A percentile compares a stretch with the other conserved stretches of the same genome.
These are phyloP conservation scores for Ditylenchus dipsaci DNA, from an alignment of 1,140 invertebrate genomes.

Conservation along the genomic window DNA sequence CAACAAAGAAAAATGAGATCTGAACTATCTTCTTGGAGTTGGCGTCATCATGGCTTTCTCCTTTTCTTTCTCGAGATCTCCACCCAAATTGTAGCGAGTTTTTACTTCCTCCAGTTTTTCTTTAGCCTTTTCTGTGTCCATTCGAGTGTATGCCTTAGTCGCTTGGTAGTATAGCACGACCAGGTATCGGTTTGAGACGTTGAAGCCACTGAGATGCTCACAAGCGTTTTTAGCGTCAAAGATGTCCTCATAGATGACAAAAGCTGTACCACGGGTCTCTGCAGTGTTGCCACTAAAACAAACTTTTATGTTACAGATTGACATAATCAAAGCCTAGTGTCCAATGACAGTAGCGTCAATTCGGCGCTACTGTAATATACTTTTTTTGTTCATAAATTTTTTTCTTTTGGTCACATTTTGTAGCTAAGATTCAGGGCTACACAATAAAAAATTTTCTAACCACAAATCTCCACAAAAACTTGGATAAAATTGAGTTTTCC, in stretches of 20 bases:
- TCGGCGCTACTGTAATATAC: no score
- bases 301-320: neutral
- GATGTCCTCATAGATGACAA: constrained; percentile 99
- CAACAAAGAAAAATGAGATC: constrained; percentile 14
- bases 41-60: constrained; percentile 45
- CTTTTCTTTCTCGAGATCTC: constrained; percentile 57
- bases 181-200: constrained; percentile 91
- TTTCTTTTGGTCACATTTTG: no score
- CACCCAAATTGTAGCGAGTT: constrained; percentile 77
- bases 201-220: constrained; percentile 96
- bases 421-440: no score
- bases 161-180: constrained; percentile 91
- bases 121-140: constrained; percentile 92
- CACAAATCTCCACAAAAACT: no score
- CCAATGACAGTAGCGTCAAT: no score
- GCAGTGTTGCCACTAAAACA: constrained; percentile 84
- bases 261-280: constrained; percentile 94
- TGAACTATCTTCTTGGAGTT: constrained; percentile 8
- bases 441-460: no score
- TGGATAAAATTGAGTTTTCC: no score
- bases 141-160: constrained; percentile 79
- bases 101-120: constrained; percentile 94
- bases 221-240: constrained; percentile 97
- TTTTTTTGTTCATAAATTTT: no score
- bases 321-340: neutral